These are phyloP conservation scores for Montipora sp. DNA, from an alignment of 64 coral and sea anemone species.

Conservation along the genomic window DNA sequence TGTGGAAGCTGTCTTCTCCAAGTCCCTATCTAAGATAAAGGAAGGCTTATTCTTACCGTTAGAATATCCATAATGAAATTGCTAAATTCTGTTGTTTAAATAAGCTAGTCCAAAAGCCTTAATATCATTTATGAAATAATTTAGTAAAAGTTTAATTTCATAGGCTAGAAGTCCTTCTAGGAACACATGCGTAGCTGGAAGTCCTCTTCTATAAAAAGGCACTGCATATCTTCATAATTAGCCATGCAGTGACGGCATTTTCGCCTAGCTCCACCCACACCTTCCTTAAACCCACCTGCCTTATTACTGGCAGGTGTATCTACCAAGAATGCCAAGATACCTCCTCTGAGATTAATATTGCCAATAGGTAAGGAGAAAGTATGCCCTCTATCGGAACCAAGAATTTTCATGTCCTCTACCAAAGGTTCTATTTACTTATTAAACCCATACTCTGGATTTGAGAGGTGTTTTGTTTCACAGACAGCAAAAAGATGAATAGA, in stretches of 20 bases:
- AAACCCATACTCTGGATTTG: slow-evolving; percentile 38
- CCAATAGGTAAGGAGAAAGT: neutral
- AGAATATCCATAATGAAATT: slow-evolving; percentile 34
- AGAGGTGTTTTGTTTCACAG: neutral
- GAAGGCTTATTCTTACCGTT: slow-evolving; percentile 10
- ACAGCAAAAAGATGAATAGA: slow-evolving; percentile 63
- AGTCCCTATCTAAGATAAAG: slow-evolving; percentile 12
- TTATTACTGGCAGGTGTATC: slow-evolving; percentile 43
- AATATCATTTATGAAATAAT: neutral
- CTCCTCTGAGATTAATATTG: neutral
- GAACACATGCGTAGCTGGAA: slow-evolving; percentile 41
- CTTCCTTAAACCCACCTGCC: neutral
- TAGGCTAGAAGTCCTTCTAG: slow-evolving; percentile 26
- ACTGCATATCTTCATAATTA: slow-evolving; percentile 17
- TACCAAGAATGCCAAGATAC: slow-evolving; percentile 1
- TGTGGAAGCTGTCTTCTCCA: slow-evolving; percentile 9
- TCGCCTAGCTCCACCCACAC: neutral
- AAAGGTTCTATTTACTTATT: neutral
- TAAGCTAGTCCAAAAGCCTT: neutral
- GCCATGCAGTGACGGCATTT: slow-evolving; percentile 59
- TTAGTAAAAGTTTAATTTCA: slow-evolving; percentile 13
- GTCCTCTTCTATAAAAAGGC: slow-evolving; percentile 3
- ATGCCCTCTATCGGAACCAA: slow-evolving; percentile 27
- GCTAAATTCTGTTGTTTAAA: neutral
- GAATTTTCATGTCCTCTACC: neutral